Base-by-base conservation (phyloP, 2,113 vertebrate genomes). In the Hippocampus abdominalis region DNA sequence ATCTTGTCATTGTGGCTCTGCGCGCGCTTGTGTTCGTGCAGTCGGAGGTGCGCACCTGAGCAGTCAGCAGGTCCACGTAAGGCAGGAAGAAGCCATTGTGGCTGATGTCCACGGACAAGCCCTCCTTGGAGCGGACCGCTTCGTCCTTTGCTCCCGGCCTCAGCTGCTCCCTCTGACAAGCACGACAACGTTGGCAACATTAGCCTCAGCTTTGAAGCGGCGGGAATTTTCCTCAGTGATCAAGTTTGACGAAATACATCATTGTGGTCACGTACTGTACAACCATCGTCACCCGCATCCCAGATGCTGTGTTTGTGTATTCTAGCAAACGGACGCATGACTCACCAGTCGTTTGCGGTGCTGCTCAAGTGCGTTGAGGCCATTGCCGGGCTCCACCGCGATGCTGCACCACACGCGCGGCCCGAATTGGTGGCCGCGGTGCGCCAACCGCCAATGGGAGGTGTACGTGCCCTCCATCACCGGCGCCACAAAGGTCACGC, bases 391-490 rank as follows among this genome's bases (percentile, higher is more conserved):
- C 76, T 95, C 95, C 78, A 98, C 96, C 80, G 97, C 93, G 84
- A 99, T 97, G 86, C 95, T 99, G 90, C 96, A 98, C 97, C 97
- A 99, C 76, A 99, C 92, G 27, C 97, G 92, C 2, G 97, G 97
- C 63, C 97, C 97, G 79, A 98, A 99, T 87, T 97, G 97, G 11
- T 94, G 94, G 49, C 97, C 96, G 80, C 90, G 93, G 90, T 99
- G 97, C 40, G 96, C 95, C 79, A 99, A 92, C 16, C 96, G 94
- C 97, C 97, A 99, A 79, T 99, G 96, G 69, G 97, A 99, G 59
- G 97, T 97, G 68, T 99, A 99, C 4, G 94, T 98, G 86, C 97
- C 97, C 89, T 98, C 97, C 81, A 93, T 88, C 51, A 93, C 81
- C 4, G 97, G 96, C 9, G 97, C 95, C 4, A 95, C 87, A 65